Percentiles rank a stretch among this genome's conserved stretches.
Evolutionary conservation across 2,888 invertebrate genomes (phyloP).

Genomic region (Pristionchus japonicus): DNA sequence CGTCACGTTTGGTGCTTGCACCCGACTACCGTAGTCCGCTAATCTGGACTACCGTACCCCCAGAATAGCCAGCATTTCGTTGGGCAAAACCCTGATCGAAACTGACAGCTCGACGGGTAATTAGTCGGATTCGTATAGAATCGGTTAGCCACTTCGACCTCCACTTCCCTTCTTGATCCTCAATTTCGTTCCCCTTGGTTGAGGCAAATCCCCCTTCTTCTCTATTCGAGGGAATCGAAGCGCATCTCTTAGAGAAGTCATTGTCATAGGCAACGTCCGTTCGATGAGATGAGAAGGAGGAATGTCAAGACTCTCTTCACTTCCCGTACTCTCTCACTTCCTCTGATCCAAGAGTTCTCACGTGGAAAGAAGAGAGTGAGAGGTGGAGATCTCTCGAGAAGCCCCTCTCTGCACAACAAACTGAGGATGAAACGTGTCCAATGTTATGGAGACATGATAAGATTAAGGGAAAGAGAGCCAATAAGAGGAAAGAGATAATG

Average conservation of each 20-base stretch:
- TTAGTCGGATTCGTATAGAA: neutral
- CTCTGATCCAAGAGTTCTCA: neutral
- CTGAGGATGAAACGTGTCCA: neutral
- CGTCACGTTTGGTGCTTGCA: neutral
- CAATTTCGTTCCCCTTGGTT: neutral
- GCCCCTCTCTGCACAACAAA: slow-evolving; percentile 5
- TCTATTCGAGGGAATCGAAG: neutral
- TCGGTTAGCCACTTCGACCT: neutral
- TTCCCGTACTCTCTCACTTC: neutral
- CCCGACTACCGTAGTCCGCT: neutral
- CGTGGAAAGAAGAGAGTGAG: neutral
- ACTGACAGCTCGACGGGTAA: neutral
- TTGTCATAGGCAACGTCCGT: neutral
- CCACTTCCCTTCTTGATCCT: neutral
- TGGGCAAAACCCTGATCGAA: neutral
- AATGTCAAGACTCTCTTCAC: neutral
- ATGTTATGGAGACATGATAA: neutral
- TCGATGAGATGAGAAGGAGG: neutral
- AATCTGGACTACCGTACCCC: neutral
- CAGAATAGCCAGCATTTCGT: neutral
- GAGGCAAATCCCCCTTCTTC: too few species aligned
- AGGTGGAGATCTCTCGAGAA: neutral
- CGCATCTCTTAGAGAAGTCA: neutral
- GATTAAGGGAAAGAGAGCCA: neutral
- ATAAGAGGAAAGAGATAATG: neutral